Evolutionary conservation across 2,888 invertebrate genomes (phyloP), one percentile per base, ranked within the genome.

Genomic region (Cryptocheilus praepositus): DNA sequence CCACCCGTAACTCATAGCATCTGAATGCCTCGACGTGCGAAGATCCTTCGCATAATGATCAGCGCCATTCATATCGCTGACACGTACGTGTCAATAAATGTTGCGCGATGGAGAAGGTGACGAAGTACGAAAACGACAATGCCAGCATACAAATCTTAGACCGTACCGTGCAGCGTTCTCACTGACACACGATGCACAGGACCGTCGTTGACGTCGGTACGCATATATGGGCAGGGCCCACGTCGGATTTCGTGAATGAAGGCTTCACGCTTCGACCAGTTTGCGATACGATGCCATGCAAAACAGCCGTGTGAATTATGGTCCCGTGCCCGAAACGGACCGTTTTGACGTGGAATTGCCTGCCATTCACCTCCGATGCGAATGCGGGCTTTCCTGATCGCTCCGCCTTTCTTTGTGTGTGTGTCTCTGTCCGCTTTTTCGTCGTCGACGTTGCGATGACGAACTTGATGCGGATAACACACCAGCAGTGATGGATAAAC

Each of bases 191-290:
- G 36, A 36, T 11, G 36, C 36, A 11, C 4, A 36, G 7, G 36
- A 11, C 36, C 36, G 36, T 36, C 36, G 36, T 36, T 5, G 25
- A 25, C 5, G 25, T 25, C 25, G 25, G 5, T 5, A 3, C 36
- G 36, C 36, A 36, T 36, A 11, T 11, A 36, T 36, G 36, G 13
- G 51, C 25, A 19, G 36, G 69, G 61, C 58, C 61, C 16, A 52
- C 52, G 57, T 61, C 60, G 56, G 46, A 66, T 45, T 69, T 66
- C 70, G 70, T 73, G 69, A 76, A 76, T 76, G 68, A 74, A 74
- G 67, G 71, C 73, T 70, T 71, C 71, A 64, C 63, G 64, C 67
- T 70, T 64, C 64, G 71, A 67, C 65, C 54, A 54, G 67, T 68
- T 68, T 58, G 64, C 60, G 67, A 68, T 68, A 68, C 36, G 59